Evolutionary conservation across 2,113 vertebrate genomes (phyloP).

Genomic region (Neogale vison): DNA sequence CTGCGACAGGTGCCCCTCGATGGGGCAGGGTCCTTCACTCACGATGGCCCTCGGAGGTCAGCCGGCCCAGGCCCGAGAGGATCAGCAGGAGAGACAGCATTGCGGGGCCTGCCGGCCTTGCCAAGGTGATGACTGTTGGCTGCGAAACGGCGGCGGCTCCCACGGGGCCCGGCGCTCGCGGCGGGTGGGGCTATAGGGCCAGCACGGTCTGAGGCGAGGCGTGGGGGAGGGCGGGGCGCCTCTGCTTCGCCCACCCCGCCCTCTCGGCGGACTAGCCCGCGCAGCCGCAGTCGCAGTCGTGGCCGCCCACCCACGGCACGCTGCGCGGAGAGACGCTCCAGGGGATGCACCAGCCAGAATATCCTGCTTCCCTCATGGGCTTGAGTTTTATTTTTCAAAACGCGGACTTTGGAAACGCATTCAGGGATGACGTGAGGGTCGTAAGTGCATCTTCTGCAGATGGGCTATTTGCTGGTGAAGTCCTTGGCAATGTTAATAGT

Average conservation of each 20-base stretch:
- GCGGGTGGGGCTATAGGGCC: not conserved
- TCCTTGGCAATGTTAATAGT: not conserved
- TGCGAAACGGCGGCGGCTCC: not conserved
- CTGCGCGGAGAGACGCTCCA: rapidly evolving
- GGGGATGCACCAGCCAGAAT: rapidly evolving
- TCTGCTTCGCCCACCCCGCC: not conserved
- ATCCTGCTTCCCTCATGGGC: rapidly evolving
- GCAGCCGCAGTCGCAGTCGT: not conserved
- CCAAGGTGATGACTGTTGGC: not conserved
- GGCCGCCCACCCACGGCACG: rapidly evolving
- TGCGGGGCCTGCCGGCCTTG: rapidly evolving
- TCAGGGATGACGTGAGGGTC: rapidly evolving
- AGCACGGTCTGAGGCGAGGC: rapidly evolving
- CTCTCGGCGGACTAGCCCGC: too few species aligned
- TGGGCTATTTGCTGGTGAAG: not conserved
- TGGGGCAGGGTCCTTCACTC: not conserved
- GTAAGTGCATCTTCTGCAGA: not conserved
- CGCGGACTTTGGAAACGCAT: not conserved
- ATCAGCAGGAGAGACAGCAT: constrained; percentile 59
- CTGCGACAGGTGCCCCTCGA: too few species aligned
- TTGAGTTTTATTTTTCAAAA: not conserved
- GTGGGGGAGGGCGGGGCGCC: rapidly evolving
- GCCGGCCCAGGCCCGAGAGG: not conserved
- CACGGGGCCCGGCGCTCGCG: not conserved
- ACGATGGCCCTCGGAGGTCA: rapidly evolving